Evolutionary conservation across 2,113 vertebrate species (phyloP).

Genomic region (Columbina picui): DNA sequence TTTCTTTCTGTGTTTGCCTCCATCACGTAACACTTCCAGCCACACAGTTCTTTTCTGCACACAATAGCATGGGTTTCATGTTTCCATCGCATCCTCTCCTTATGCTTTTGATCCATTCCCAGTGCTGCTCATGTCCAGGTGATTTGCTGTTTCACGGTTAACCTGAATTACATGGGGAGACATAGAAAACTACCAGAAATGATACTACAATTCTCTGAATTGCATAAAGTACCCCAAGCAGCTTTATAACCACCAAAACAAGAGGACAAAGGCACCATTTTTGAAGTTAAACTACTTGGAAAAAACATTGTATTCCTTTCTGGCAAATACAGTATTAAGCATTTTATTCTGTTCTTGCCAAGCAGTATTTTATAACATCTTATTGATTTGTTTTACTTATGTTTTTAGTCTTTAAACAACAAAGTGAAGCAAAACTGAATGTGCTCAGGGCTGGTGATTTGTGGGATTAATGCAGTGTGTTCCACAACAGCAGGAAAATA

Average conservation of each 20-base stretch:
- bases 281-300: not conserved
- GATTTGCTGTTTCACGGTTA: not conserved
- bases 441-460: not conserved
- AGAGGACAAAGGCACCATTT: not conserved
- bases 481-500: not conserved
- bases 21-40: not conserved
- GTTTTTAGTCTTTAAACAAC: not conserved
- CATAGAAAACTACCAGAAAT: not conserved
- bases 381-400: not conserved
- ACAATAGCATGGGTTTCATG: not conserved
- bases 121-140: not conserved
- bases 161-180: not conserved
- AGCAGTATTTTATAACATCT: not conserved
- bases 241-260: not conserved
- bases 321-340: constrained; percentile 39
- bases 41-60: not conserved
- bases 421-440: not conserved
- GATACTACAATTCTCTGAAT: not conserved
- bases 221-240: not conserved
- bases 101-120: not conserved
- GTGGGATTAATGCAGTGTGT: not conserved
- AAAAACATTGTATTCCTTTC: not conserved
- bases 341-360: not conserved
- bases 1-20: not conserved
- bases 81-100: not conserved